Base-by-base conservation (phyloP, 1,140 invertebrate species). In the Sminthurides bifidus region DNA sequence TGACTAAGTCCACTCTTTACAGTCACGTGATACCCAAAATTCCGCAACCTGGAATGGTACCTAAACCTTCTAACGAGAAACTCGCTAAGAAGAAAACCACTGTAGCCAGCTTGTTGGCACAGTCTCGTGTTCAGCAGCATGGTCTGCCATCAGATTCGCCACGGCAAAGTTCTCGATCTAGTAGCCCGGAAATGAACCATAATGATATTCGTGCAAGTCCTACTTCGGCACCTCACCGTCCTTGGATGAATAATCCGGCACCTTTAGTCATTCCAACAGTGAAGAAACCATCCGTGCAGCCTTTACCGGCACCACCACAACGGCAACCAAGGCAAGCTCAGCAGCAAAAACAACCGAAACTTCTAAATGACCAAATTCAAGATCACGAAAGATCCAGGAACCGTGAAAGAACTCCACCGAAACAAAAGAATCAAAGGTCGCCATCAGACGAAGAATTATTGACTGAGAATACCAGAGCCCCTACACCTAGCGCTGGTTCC, bases 61-160 rank as follows among this genome's bases (percentile, higher is more conserved):
- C 26, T 33, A 59, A 46, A 19, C 44, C 37, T 10, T 51, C 29
- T 10, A 50, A 23, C 30, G 19, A 23, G 30, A 41, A 26, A 19
- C 10, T 43, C 19, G 43, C 19, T 8, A 62, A 62, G 37, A 90
- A 90, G 75, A 91, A 91, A 73, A 90, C 90, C 67, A 91, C 87
- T 0, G 87, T 91, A 0, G 87, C 87, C 0, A 89, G 86, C 23
- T 70, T 91, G 27, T 70, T 91, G 23, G 86, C 86, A 0, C 85
- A 88, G 71, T 86, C 83, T 63, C 73, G 86, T 35, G 46, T 49
- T 35, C 46, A 49, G 8, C 46, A 49, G 21, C 44, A 48, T 27
- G 27, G 35, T 21, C 19, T 17, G 4, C 35, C 46, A 17, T 27
- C 46, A 48, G 27, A 49, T 21, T 30, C 27, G 4, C 35, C 46